phyloP scores from a whole-genome alignment of 2,888 invertebrate genomes.

The Pseudococcus viburni region DNA sequence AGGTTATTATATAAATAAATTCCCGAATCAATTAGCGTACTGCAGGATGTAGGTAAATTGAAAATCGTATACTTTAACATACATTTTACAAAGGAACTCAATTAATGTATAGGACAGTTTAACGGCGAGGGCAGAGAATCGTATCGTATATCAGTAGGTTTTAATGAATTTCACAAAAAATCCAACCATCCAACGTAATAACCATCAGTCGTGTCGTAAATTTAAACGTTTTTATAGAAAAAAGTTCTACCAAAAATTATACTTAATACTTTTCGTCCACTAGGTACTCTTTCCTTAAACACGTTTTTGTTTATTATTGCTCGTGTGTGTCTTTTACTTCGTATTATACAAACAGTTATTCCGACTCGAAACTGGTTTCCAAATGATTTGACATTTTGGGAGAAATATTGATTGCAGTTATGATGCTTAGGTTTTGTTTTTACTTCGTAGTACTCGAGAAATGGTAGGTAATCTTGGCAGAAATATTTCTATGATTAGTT shows the following conservation, averaged over 20 bases:
- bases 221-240: conserved; percentile 42
- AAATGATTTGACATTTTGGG: conserved; percentile 9
- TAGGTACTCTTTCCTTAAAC: no score
- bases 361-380: conserved; percentile 8
- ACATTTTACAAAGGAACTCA: conserved; percentile 55
- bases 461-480: neutral
- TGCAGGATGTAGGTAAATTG: conserved; percentile 56
- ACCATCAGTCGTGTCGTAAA: conserved; percentile 24
- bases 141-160: conserved; percentile 53
- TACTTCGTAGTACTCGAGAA: neutral
- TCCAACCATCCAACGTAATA: conserved; percentile 17
- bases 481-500: conserved; percentile 21
- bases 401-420: conserved; percentile 32
- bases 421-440: neutral
- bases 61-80: conserved; percentile 38
- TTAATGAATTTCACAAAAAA: conserved; percentile 50
- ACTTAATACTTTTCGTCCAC: neutral
- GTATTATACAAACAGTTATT: conserved; percentile 27
- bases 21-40: conserved; percentile 55
- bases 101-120: conserved; percentile 40
- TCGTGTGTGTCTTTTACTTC: neutral
- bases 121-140: neutral
- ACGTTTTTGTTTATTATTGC: conserved; percentile 36
- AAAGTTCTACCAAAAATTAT: conserved; percentile 28
- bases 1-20: conserved; percentile 59